A percentile compares a stretch with the other conserved stretches of the same genome.
Conservation (phyloP, 2,113 vertebrate genomes). For the Centropus bengalensis region DNA sequence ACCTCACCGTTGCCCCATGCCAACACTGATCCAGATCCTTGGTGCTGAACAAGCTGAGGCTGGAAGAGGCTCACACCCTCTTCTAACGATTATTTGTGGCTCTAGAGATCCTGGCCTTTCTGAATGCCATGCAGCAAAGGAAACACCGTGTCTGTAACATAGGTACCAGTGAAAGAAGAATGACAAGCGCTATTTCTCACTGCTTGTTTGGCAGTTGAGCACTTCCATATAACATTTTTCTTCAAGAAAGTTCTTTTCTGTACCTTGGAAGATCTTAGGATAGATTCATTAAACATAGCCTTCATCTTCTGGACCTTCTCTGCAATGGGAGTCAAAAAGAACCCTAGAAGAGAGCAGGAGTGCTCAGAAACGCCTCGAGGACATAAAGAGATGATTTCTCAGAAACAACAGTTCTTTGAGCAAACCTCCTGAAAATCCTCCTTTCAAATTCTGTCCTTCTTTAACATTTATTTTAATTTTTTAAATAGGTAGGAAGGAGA, state of each 20-base stretch:
- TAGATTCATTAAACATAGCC: neutral
- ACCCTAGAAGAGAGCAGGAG: neutral
- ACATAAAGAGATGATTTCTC: neutral
- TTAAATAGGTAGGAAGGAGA: neutral
- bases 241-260: neutral
- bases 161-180: neutral
- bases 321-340: neutral
- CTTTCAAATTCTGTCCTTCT: neutral
- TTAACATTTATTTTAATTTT: neutral
- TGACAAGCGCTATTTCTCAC: neutral
- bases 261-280: neutral
- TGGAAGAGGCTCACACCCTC: neutral
- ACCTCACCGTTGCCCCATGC: neutral
- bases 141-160: neutral
- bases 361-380: neutral
- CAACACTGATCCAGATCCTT: neutral
- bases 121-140: neutral
- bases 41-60: neutral
- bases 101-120: neutral
- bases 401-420: neutral
- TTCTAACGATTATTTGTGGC: neutral
- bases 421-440: neutral
- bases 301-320: neutral
- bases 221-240: neutral
- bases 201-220: neutral